Base-by-base conservation (phyloP, 2,888 invertebrate species). In the Leptothorax acervorum region DNA sequence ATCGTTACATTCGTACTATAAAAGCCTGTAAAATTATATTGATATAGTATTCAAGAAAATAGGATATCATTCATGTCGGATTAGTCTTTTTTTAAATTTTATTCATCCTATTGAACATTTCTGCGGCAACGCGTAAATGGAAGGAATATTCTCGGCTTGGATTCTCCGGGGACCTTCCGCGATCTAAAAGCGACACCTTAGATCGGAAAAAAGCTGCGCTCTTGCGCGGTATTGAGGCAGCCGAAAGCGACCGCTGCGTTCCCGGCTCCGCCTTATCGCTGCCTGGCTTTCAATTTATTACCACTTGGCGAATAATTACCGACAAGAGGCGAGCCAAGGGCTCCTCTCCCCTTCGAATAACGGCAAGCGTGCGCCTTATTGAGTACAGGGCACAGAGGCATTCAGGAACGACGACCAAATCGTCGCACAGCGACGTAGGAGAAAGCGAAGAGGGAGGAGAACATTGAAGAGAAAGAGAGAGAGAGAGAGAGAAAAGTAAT, bases 241-340 rank as follows among this genome's bases (percentile, higher is more conserved):
- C 45, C 78, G 71, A 68, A 79, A 71, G 71, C 73, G 57, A 57
- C 57, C 73, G 71, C 79, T 42, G 79, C 60, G 71, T 48, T 71
- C 60, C 60, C 79, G 75, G 55, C 82, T 82, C 62, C 83, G 83
- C 74, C 86, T 89, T 88, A 89, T 88, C 86, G 90, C 88, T 89
- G 87, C 86, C 85, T 85, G 90, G 88, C 90, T 88, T 87, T 86
- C 86, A 88, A 92, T 92, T 93, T 92, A 92, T 93, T 92, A 91
- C 92, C 91, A 91, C 92, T 93, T 89, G 92, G 91, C 91, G 92
- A 92, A 92, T 93, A 93, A 93, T 93, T 92, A 92, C 91, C 92
- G 92, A 90, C 92, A 87, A 90, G 90, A 90, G 85, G 85, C 82
- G 82, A 79, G 78, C 71, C 84, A 87, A 70, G 87, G 82, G 35